phyloP scores from a whole-genome alignment of 1,140 invertebrate species.

The Heliconius melpomene region DNA sequence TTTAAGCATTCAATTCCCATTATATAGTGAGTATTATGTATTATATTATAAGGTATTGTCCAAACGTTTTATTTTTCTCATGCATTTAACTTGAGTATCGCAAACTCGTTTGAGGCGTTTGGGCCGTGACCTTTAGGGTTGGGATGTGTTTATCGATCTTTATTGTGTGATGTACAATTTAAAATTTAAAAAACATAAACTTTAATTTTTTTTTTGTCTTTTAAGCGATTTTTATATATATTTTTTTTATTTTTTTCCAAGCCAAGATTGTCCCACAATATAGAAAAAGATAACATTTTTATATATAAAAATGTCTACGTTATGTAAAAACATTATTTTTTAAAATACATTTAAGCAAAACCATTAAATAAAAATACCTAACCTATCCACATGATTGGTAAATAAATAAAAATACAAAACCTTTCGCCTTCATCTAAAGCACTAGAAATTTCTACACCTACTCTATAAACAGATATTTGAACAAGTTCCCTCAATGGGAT shows the following conservation, averaged over 20 bases:
- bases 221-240: too few relatives aligned
- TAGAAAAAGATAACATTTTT: too few relatives aligned
- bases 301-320: too few relatives aligned
- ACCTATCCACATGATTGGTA: too few relatives aligned
- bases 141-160: conserved; percentile 21
- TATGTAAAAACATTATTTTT: too few relatives aligned
- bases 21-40: not conserved
- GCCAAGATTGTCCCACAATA: too few relatives aligned
- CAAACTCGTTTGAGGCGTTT: conserved; percentile 68
- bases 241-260: too few relatives aligned
- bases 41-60: conserved; percentile 37
- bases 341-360: too few relatives aligned
- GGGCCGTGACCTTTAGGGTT: conserved; percentile 71
- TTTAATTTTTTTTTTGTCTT: too few relatives aligned
- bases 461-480: not conserved
- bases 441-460: not conserved
- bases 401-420: too few relatives aligned
- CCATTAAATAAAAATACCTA: too few relatives aligned
- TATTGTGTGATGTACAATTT: not conserved
- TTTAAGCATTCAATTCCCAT: not conserved
- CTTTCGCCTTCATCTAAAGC: not conserved
- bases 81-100: conserved; percentile 49
- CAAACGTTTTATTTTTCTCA: conserved; percentile 59
- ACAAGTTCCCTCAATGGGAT: not conserved
- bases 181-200: too few relatives aligned